Evolutionary conservation across 2,113 vertebrate genomes (phyloP).

Genomic region (Anas platyrhynchos): DNA sequence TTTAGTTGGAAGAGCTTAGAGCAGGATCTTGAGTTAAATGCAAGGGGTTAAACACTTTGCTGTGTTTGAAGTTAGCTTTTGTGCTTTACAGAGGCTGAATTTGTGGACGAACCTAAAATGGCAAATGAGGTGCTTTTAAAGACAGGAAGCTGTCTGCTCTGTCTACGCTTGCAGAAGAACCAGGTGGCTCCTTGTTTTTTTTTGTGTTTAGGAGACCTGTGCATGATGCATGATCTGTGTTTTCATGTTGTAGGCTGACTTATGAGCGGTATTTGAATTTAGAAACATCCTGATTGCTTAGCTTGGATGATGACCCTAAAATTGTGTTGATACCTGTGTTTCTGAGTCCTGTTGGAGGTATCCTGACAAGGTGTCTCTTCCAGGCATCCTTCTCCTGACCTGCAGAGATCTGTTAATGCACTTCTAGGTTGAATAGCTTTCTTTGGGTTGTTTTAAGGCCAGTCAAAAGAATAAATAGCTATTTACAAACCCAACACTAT

Average conservation of each 20-base stretch:
- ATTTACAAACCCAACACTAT: background rate
- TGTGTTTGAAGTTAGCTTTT: background rate
- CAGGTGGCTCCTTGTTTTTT: background rate
- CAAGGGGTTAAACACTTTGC: background rate
- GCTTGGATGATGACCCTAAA: background rate
- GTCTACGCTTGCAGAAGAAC: background rate
- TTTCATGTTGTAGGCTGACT: background rate
- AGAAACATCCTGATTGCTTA: background rate
- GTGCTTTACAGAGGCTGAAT: background rate
- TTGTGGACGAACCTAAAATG: background rate
- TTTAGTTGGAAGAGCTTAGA: background rate
- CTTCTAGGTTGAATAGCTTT: background rate
- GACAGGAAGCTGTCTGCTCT: background rate
- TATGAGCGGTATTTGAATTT: background rate
- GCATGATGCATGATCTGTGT: fast-evolving
- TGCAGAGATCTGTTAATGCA: background rate
- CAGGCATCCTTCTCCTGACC: background rate
- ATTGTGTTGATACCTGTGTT: background rate
- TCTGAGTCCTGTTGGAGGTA: background rate
- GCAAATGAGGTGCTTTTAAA: background rate
- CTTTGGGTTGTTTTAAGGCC: background rate
- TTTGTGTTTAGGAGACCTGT: background rate
- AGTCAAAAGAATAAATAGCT: background rate
- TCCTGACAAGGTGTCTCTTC: background rate
- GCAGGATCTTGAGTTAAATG: background rate